These are phyloP conservation scores for Cotesia chilonis DNA, from an alignment of 1,140 invertebrate genomes.

Conservation along the genomic window DNA sequence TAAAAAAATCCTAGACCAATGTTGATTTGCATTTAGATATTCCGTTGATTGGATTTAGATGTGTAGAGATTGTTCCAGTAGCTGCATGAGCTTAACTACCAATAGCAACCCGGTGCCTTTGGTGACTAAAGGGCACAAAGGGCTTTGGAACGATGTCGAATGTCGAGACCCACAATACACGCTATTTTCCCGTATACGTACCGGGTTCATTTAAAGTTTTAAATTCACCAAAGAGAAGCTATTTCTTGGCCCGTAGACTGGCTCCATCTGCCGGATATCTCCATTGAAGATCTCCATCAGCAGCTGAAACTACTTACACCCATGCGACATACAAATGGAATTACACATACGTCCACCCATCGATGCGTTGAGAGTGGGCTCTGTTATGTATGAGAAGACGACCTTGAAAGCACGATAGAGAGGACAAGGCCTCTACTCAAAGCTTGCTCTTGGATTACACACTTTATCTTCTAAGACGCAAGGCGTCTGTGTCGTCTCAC, in stretches of 20 bases:
- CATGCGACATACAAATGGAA: no score
- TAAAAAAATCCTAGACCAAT: no score
- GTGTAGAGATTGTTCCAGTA: conserved; percentile 1
- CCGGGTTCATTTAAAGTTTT: not conserved
- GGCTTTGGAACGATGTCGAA: conserved; percentile 1
- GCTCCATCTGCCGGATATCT: conserved; percentile 43
- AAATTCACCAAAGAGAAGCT: conserved; percentile 33
- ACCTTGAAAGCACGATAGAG: conserved; percentile 58
- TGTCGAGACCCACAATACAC: not conserved
- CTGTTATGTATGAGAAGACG: conserved; percentile 48
- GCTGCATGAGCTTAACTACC: not conserved
- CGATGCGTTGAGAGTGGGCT: conserved; percentile 11
- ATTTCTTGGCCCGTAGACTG: conserved; percentile 34
- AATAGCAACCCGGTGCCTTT: not conserved
- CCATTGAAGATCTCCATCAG: conserved; percentile 9
- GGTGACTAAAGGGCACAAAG: not conserved
- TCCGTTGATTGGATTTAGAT: not conserved
- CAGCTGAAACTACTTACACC: not conserved
- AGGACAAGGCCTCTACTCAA: conserved; percentile 52
- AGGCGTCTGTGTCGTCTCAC: not conserved
- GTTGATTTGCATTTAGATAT: no score
- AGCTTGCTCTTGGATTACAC: conserved; percentile 39
- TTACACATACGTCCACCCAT: conserved; percentile 1
- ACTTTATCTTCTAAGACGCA: conserved; percentile 40
- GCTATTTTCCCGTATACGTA: no score